Base-by-base conservation (phyloP, 2,888 invertebrate genomes). In the Bellardia bayeri region DNA sequence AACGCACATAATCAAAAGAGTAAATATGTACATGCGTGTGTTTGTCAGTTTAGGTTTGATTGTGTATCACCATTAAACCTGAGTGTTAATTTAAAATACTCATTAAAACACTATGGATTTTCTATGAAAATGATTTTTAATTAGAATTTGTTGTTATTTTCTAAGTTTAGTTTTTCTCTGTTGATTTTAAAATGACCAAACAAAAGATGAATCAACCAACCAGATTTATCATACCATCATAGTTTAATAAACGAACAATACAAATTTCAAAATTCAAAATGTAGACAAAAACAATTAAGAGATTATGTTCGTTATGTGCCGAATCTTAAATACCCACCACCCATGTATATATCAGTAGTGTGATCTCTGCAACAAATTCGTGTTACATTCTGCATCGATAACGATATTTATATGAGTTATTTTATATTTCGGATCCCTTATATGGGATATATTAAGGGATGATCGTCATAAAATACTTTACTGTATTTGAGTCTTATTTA, bases 71-170 rank as follows among this genome's bases (percentile, higher is more conserved):
- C 49, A 45, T 9, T 16, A 42, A 8, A 56, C 33, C 13, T 64
- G 9, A 45, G 33, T 9, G 33, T 56, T 64, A 64, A 64, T 72
- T 72, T 74, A 54, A 72, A 64, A 66, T 42, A 56, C 16, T 81
- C 42, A 56, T 72, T 72, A 64, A 72, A 72, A 74, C 42, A 56
- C 66, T 8, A 45, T 45, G 45, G 81, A 49, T 69, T 64, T 81
- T 74, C 30, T 8, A 51, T 40, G 33, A 42, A 72, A 72, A 64
- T 81, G 33, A 64, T 33, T 81, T 81, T 72, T 72, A 72, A 72
- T 71, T 76, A 76, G 42, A 75, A 76, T 69, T 51, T 69, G 42
- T 23, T 75, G 61, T 54, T 37, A 37, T 16, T 54, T 23, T 63
- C 6, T 64, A 11, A 2, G 8, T 78, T n/a, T 54, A 11, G 45